Base-by-base conservation (phyloP, 2,888 invertebrate genomes). In the Antheraea assamensis region DNA sequence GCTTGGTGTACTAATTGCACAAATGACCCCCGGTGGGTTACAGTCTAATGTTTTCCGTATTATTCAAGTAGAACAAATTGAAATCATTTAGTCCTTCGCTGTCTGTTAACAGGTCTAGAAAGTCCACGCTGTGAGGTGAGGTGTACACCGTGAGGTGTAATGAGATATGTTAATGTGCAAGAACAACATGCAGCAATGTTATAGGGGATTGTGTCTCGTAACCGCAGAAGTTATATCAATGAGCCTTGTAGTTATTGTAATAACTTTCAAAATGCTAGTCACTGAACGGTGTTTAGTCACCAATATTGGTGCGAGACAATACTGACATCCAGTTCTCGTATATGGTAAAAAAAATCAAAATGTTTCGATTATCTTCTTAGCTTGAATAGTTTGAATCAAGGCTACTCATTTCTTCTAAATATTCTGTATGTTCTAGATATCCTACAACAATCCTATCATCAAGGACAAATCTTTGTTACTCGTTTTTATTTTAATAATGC, bases 401-500 rank as follows among this genome's bases (percentile, higher is more conserved):
- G 47, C 15, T 10, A 47, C 10, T 47, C 10, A 35, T 8, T 35
- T 35, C 19, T 52, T 52, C 19, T 5, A 52, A 52, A 19, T 52
- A 52, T 19, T 52, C 19, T 52, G 52, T 52, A 17, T 2, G 4
- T 52, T 19, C 52, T 52, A 52, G 19, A 52, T n/a, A 5, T 52
- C 21, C 5, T 42, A 42, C 13, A 42, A 21, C 52, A 21, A 5
- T 52, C 21, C 17, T 49, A 49, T 49, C n/a, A 21, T 21, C n/a
- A 58, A 58, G 3, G 10, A 24, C 24, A 13, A 24, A 58, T 13
- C 8, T 24, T 47, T 19, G 31, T 71, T n/a, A 30, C 24, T 58
- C 31, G 70, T 83, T 81, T 78, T 77, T 79, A n/a, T n/a, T 81
- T 82, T 79, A 81, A 82, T 80, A 83, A 75, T 71, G 77, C 74